phyloP scores from a whole-genome alignment of 2,888 invertebrate genomes.

The Drosophila hawaiiensis region DNA sequence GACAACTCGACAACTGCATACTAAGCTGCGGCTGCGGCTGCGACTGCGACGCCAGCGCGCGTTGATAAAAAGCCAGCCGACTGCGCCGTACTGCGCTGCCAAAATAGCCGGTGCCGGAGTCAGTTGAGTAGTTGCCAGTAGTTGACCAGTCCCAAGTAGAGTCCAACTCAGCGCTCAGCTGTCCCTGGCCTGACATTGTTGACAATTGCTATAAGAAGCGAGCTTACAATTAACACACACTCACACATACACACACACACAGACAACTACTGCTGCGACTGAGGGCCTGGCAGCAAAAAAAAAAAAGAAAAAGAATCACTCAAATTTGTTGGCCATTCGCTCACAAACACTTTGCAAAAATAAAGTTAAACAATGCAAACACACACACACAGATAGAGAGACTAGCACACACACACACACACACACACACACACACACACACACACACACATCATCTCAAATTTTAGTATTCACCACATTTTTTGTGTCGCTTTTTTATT shows the following conservation, averaged over 20 bases:
- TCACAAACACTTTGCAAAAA: conserved; percentile 34
- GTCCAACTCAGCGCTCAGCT: conserved; percentile 28
- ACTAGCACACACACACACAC: conserved; percentile 30
- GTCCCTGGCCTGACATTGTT: conserved; percentile 62
- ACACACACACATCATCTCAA: conserved; percentile 48
- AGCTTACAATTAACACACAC: conserved; percentile 63
- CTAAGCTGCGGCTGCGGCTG: conserved; percentile 42
- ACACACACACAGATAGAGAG: conserved; percentile 29
- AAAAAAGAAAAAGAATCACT: conserved; percentile 56
- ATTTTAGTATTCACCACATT: conserved; percentile 75
- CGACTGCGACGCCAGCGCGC: conserved; percentile 74
- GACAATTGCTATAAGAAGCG: conserved; percentile 68
- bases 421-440: conserved; percentile 26
- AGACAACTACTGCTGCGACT: not conserved
- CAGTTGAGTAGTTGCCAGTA: conserved; percentile 55
- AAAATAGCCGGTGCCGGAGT: conserved; percentile 71
- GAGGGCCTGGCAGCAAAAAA: conserved; percentile 11
- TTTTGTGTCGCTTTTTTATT: conserved; percentile 69
- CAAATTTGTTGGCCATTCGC: conserved; percentile 53
- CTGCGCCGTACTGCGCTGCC: conserved; percentile 75
- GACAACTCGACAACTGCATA: conserved; percentile 29
- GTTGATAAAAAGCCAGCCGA: conserved; percentile 76
- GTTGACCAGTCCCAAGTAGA: conserved; percentile 26
- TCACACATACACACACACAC: conserved; percentile 16
- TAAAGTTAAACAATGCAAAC: conserved; percentile 58